Percentiles rank a stretch among this genome's conserved stretches.
Evolutionary conservation across 1,140 invertebrate genomes (phyloP).

Genomic region (Lamellibrachia luymesi): DNA sequence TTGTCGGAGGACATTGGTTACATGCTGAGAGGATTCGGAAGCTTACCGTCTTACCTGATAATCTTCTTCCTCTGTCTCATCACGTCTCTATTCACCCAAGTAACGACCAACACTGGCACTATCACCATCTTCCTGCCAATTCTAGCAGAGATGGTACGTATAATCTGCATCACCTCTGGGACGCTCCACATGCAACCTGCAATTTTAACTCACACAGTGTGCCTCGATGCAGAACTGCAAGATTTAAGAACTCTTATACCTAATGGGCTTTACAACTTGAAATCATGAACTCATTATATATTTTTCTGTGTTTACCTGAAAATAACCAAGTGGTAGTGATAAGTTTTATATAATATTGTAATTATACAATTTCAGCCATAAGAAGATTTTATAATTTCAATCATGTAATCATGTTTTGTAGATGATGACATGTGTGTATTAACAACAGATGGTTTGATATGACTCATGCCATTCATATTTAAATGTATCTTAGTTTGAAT

Average conservation of each 20-base stretch:
- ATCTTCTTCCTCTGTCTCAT: conserved; percentile 29
- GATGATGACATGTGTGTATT: too few relatives aligned
- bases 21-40: conserved; percentile 54
- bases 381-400: too few relatives aligned
- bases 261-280: neutral
- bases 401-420: too few relatives aligned
- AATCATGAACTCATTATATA: neutral
- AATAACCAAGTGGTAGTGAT: too few relatives aligned
- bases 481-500: too few relatives aligned
- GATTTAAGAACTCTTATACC: neutral
- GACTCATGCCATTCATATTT: too few relatives aligned
- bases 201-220: neutral
- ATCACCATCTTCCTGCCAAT: conserved; percentile 83
- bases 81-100: conserved; percentile 67
- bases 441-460: too few relatives aligned
- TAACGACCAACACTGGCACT: conserved; percentile 80
- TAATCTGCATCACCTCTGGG: neutral
- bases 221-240: neutral
- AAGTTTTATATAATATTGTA: neutral
- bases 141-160: conserved; percentile 71
- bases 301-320: neutral
- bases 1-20: conserved; percentile 73
- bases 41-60: conserved; percentile 31
- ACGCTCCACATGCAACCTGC: neutral
- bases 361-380: too few relatives aligned